phyloP scores from a whole-genome alignment of 2,797 vertebrate species.

The Neoniphon sammara region DNA sequence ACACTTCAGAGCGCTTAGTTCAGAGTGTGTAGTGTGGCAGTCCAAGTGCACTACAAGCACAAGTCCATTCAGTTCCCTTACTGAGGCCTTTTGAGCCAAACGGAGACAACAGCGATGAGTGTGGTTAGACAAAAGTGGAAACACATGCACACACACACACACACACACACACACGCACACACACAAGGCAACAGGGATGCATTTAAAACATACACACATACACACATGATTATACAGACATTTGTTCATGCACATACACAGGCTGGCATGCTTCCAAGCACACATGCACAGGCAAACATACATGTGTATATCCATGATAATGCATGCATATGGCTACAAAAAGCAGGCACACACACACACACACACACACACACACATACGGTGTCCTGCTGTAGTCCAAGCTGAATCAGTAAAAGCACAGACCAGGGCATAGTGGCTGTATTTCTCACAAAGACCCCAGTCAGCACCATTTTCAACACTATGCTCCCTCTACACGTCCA shows the following conservation, averaged over 20 bases:
- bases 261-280: conserved; percentile 13
- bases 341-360: not conserved
- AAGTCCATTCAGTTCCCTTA: conserved; percentile 28
- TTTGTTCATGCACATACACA: conserved; percentile 1
- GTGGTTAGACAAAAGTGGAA: conserved; percentile 14
- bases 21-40: conserved; percentile 1
- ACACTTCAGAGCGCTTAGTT: too few species aligned
- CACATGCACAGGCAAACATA: conserved; percentile 14
- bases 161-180: not conserved
- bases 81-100: conserved; percentile 27
- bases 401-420: conserved; percentile 58
- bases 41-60: conserved; percentile 13
- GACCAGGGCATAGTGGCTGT: conserved; percentile 14
- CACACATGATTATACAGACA: conserved; percentile 1
- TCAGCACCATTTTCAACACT: conserved; percentile 47
- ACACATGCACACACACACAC: not conserved
- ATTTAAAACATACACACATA: not conserved
- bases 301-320: not conserved
- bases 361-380: conserved; percentile 1
- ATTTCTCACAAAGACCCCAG: conserved; percentile 27
- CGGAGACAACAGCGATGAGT: conserved; percentile 43
- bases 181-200: not conserved
- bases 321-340: not conserved
- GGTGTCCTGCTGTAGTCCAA: conserved; percentile 9
- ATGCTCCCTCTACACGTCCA: conserved; percentile 1